A percentile compares a stretch with the other conserved stretches of the same genome.
Evolutionary conservation across 2,113 vertebrate species (phyloP).

Genomic region (Oenanthe melanoleuca): DNA sequence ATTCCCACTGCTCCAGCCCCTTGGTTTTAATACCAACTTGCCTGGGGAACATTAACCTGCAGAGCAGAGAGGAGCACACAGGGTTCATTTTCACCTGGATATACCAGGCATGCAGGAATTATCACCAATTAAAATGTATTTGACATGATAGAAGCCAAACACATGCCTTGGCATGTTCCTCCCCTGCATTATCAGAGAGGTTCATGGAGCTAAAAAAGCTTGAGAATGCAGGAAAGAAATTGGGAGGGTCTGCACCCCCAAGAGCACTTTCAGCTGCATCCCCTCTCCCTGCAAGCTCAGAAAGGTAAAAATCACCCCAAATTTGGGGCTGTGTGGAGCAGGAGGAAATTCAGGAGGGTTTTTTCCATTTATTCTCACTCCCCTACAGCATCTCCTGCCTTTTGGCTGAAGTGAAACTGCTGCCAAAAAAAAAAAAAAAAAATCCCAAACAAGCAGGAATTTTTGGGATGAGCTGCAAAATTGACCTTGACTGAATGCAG

Average conservation of each 20-base stretch:
- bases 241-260: too few species aligned
- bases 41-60: not conserved
- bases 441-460: not conserved
- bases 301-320: not conserved
- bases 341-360: not conserved
- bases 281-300: not conserved
- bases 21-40: not conserved
- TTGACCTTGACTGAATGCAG: not conserved
- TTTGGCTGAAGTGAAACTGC: not conserved
- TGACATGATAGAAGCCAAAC: not conserved
- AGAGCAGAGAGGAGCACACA: not conserved
- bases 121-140: not conserved
- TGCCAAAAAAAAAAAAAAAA: not conserved
- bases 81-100: not conserved
- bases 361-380: not conserved
- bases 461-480: not conserved
- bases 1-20: not conserved
- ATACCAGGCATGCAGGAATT: not conserved
- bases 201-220: not conserved
- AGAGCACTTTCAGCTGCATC: not conserved
- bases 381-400: not conserved
- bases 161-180: not conserved
- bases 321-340: not conserved
- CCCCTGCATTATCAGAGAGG: not conserved
- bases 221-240: not conserved